Base-by-base conservation (phyloP, 2,888 invertebrate species). In the Pachydiplax longipennis region DNA sequence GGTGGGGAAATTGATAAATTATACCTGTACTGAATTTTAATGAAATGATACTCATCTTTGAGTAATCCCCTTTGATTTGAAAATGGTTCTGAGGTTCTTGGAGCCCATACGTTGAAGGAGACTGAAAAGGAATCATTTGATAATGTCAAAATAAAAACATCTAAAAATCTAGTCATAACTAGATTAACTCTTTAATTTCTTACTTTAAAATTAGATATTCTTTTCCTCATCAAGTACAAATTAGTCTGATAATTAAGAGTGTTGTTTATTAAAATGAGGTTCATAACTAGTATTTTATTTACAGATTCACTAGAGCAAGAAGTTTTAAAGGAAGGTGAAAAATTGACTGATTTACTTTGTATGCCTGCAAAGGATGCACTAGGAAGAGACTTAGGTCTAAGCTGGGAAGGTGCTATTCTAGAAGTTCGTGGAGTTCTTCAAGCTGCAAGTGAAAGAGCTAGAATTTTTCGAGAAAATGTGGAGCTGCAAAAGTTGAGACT, bases 341-440 rank as follows among this genome's bases (percentile, higher is more conserved):
- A 96, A 93, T 94, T 97, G 90, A 96, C 97, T 91, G 97, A 97
- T 93, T 96, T 97, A 94, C 94, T 97, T 92, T 96, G 97, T 80
- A 96, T 97, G 95, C 97, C 97, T 15, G 96, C 97, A 91, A 97
- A 97, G 94, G 97, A 97, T 93, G 96, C 97, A 0, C 94, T 96
- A 91, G 97, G 97, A 90, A 95, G 96, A 92, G 96, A 96, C 93
- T 94, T 96, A 92, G 95, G 95, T 92, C 95, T 97, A 92, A 95
- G 97, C 94, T 97, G 97, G 92, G 95, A 95, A 92, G 95, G 96
- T 93, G 97, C 97, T 93, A 96, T 97, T 91, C 95, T 95, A 91
- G 97, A 97, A 93, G 95, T 97, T 91, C 95, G 96, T 92, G 96
- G 96, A 92, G 96, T 96, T 92, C 94, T 97, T 91, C 96, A 96